These are phyloP conservation scores for Dromas ardeola DNA, from an alignment of 2,113 vertebrate species.

Conservation along the genomic window DNA sequence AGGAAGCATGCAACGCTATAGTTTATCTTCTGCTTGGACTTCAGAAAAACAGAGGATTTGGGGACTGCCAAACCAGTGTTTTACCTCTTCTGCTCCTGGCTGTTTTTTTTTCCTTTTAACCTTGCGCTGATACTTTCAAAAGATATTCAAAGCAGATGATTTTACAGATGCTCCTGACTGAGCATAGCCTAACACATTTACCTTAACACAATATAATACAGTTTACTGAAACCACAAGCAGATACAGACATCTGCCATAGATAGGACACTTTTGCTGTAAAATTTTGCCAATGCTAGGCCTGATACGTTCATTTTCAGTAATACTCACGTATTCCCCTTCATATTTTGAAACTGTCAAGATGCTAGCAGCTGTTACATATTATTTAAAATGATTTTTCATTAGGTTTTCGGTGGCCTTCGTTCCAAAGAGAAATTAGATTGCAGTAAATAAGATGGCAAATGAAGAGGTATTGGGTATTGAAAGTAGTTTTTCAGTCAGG, in stretches of 20 bases:
- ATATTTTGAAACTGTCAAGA: not conserved
- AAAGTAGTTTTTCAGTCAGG: not conserved
- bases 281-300: not conserved
- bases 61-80: not conserved
- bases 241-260: constrained; percentile 13
- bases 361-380: not conserved
- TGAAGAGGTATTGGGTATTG: not conserved
- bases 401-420: not conserved
- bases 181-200: not conserved
- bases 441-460: not conserved
- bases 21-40: not conserved
- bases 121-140: not conserved
- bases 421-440: not conserved
- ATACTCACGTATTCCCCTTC: not conserved
- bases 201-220: not conserved
- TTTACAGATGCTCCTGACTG: constrained; percentile 31
- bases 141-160: not conserved
- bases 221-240: constrained; percentile 40
- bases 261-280: not conserved
- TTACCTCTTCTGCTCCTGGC: not conserved
- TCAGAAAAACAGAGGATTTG: not conserved
- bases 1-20: not conserved
- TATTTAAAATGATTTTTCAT: not conserved
- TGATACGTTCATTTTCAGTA: not conserved
- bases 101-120: not conserved